Percentiles rank a stretch among this genome's conserved stretches.
Conservation (phyloP, 2,113 vertebrate genomes). For the Megaceryle torquata region DNA sequence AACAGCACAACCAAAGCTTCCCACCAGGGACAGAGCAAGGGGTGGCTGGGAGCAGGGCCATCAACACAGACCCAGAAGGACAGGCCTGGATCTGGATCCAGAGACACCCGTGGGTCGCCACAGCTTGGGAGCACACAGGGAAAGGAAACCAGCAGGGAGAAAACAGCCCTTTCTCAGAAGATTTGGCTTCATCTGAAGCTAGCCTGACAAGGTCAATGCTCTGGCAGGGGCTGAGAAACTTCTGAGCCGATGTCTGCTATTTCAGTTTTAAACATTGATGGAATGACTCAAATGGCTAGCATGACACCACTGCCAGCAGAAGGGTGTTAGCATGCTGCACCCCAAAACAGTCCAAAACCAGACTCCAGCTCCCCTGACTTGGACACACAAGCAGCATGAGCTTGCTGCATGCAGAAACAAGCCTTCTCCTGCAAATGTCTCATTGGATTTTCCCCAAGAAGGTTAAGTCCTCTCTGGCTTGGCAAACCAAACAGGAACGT, state of each 20-base stretch:
- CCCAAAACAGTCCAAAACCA: not conserved
- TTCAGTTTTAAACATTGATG: not conserved
- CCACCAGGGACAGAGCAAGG: not conserved
- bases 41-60: not conserved
- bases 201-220: not conserved
- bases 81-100: not conserved
- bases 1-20: not conserved
- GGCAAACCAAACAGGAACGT: fast-evolving
- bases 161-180: not conserved
- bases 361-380: not conserved
- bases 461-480: not conserved
- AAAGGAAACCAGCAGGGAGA: not conserved
- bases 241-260: not conserved
- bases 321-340: not conserved
- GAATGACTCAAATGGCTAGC: not conserved
- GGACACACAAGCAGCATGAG: not conserved
- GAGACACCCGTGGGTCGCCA: not conserved
- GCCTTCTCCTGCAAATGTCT: not conserved
- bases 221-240: not conserved
- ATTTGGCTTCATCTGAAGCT: not conserved
- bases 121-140: not conserved
- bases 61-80: fast-evolving
- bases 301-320: not conserved
- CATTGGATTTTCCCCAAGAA: not conserved
- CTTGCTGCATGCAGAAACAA: fast-evolving